Evolutionary conservation across 2,797 vertebrate genomes (phyloP).

Genomic region (Notoglanidium macrostoma): DNA sequence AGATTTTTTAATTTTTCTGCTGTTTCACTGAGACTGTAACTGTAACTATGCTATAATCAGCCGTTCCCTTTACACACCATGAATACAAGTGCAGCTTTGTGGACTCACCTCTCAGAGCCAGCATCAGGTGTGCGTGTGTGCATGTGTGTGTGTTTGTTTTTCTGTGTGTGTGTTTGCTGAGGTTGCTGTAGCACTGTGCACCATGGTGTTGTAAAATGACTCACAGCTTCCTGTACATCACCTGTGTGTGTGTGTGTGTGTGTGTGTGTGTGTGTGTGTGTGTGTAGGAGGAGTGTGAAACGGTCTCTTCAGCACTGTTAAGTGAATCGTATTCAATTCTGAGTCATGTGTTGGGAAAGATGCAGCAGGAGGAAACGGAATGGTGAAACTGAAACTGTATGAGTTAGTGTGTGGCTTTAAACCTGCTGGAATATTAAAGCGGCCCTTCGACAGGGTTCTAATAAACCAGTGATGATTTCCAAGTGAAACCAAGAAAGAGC

Average conservation of each 20-base stretch:
- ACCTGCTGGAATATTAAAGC: background rate
- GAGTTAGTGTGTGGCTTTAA: background rate
- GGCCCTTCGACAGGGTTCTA: background rate
- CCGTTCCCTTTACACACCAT: background rate
- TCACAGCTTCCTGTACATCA: slow-evolving; percentile 41
- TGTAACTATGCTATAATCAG: too few relatives aligned
- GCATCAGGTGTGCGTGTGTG: background rate
- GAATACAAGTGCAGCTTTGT: background rate
- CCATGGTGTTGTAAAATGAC: slow-evolving; percentile 28
- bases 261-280: slow-evolving; percentile 22
- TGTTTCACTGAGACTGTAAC: too few relatives aligned
- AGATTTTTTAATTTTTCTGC: too few relatives aligned
- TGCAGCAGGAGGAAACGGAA: background rate
- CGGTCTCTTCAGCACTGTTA: slow-evolving; percentile 12
- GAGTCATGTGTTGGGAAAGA: background rate
- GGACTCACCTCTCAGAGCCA: background rate
- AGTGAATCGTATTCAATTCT: slow-evolving; percentile 26
- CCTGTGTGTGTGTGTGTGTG: slow-evolving; percentile 7
- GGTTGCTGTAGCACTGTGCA: slow-evolving; percentile 13
- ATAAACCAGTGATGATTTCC: background rate
- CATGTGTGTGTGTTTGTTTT: background rate
- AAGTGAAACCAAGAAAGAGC: background rate
- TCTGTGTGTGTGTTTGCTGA: background rate
- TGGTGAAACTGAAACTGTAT: background rate
- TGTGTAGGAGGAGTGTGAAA: slow-evolving; percentile 24